Conservation (phyloP, 2,797 vertebrate species). For the Limosa lapponica region DNA sequence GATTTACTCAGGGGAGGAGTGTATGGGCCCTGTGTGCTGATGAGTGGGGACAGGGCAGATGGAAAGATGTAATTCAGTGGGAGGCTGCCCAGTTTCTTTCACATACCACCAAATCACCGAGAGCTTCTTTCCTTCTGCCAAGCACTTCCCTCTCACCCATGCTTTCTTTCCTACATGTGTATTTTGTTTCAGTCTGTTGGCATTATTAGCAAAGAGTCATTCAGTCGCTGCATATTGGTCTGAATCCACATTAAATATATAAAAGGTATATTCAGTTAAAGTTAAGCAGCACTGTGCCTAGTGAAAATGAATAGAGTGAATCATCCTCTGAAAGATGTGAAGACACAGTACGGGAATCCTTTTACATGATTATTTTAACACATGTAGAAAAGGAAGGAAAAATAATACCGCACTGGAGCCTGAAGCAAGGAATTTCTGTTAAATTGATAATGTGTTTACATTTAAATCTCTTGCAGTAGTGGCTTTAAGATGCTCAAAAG, state of each 20-base stretch:
- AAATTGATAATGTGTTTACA: constrained; percentile 40
- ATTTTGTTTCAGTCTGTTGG: constrained; percentile 67
- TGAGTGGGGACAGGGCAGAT: not conserved
- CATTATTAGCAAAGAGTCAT: constrained; percentile 31
- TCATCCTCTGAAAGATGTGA: constrained; percentile 69
- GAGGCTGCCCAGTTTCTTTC: constrained; percentile 22
- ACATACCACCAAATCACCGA: constrained; percentile 13
- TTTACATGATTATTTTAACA: constrained; percentile 75
- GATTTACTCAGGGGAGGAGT: not conserved
- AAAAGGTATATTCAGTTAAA: constrained; percentile 16
- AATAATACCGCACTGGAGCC: constrained; percentile 39
- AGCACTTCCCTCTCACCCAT: not conserved
- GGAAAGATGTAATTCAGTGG: constrained; percentile 4
- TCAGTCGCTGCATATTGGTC: constrained; percentile 15
- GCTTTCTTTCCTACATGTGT: not conserved
- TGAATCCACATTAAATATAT: constrained; percentile 42
- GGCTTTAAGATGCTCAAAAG: constrained; percentile 4
- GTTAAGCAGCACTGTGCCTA: constrained; percentile 30
- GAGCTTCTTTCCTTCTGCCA: constrained; percentile 20
- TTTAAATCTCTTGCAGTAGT: constrained; percentile 16
- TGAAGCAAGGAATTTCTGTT: not conserved
- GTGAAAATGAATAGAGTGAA: constrained; percentile 67
- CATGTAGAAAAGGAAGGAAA: constrained; percentile 58
- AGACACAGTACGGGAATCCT: constrained; percentile 48
- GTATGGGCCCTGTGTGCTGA: not conserved